Conservation (phyloP, 2,888 invertebrate genomes). For the Drosophila phalerata region DNA sequence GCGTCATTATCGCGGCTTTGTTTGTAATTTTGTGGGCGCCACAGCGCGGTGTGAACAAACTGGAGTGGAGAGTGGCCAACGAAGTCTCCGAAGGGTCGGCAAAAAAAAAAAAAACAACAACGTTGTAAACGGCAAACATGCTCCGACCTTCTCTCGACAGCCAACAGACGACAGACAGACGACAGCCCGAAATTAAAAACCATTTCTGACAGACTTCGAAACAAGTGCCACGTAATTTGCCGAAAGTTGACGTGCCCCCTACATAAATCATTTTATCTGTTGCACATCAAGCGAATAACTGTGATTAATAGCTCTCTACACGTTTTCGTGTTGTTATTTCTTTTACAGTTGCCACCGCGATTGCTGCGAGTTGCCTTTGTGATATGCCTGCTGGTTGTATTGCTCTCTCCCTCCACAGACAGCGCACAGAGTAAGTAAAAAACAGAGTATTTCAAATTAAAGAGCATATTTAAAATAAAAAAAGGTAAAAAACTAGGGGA, state of each 20-base stretch:
- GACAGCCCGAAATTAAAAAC: conserved; percentile 33
- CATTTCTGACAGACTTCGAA: conserved; percentile 40
- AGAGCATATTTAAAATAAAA: neutral
- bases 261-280: conserved; percentile 62
- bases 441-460: neutral
- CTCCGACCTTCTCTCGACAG: conserved; percentile 59
- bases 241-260: conserved; percentile 69
- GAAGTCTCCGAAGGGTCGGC: conserved; percentile 42
- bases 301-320: conserved; percentile 59
- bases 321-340: conserved; percentile 35
- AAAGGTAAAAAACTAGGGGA: conserved; percentile 56
- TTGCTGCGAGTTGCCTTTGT: conserved; percentile 87
- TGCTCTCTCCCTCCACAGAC: conserved; percentile 87
- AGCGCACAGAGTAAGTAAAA: conserved; percentile 87
- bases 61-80: conserved; percentile 29
- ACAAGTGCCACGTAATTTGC: conserved; percentile 78
- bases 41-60: conserved; percentile 43
- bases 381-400: conserved; percentile 87
- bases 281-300: conserved; percentile 46
- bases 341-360: conserved; percentile 87
- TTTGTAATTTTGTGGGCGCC: conserved; percentile 66
- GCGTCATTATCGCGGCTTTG: conserved; percentile 31
- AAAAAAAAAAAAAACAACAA: neutral
- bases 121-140: conserved; percentile 3
- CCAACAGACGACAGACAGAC: neutral